Conservation (phyloP, 1,140 invertebrate genomes). For the Hyposmocoma kahamanoa region DNA sequence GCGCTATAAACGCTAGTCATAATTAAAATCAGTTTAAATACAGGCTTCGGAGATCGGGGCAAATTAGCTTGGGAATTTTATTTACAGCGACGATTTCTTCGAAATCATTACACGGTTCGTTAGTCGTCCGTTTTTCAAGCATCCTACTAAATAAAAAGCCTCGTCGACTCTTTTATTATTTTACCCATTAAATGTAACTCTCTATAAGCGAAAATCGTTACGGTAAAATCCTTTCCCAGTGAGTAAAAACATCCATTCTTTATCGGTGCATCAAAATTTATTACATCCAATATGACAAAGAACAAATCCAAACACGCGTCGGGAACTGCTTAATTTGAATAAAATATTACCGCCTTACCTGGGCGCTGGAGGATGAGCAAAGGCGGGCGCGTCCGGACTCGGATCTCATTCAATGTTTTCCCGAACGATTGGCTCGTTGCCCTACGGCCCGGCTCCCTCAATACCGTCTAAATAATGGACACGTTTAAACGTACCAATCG, state of each 20-base stretch:
- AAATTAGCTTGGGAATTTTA: not conserved
- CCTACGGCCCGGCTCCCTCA: slow-evolving; percentile 18
- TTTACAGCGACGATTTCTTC: not conserved
- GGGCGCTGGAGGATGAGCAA: not conserved
- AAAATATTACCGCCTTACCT: slow-evolving; percentile 39
- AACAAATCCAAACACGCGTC: slow-evolving; percentile 26
- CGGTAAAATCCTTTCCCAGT: too few relatives aligned
- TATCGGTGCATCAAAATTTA: not conserved
- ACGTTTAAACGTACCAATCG: slow-evolving; percentile 35
- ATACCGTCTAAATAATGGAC: slow-evolving; percentile 44
- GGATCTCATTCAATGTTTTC: slow-evolving; percentile 28
- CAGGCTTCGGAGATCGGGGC: too few relatives aligned
- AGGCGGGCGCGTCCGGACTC: not conserved
- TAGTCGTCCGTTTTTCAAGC: not conserved
- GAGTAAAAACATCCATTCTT: too few relatives aligned
- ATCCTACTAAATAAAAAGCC: not conserved
- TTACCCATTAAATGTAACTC: too few relatives aligned
- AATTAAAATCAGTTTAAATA: too few relatives aligned
- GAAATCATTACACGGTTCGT: not conserved
- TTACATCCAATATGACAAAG: slow-evolving; percentile 4
- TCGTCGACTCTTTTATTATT: too few relatives aligned
- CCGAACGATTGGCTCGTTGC: slow-evolving; percentile 27
- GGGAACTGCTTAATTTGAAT: slow-evolving; percentile 32
- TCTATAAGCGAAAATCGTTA: too few relatives aligned
- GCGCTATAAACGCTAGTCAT: too few relatives aligned